Conservation (phyloP, 1,140 invertebrate species). For the Tribolium madens region DNA sequence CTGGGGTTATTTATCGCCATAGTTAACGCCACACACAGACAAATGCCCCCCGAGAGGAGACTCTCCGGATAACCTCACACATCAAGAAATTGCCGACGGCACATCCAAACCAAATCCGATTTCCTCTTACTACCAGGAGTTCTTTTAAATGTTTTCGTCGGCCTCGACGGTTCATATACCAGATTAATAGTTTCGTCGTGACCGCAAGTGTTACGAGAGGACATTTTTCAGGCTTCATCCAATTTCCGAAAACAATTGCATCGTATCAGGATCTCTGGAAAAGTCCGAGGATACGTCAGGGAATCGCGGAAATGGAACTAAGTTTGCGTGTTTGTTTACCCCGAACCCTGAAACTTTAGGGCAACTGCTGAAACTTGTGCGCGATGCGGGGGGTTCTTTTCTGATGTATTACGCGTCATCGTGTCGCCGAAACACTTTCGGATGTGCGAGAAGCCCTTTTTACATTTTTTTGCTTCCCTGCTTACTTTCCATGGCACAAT, state of each 20-base stretch:
- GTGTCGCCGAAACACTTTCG: slow-evolving; percentile 50
- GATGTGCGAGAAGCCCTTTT: slow-evolving; percentile 14
- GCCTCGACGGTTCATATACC: not conserved
- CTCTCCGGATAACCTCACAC: slow-evolving; percentile 23
- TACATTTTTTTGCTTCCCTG: slow-evolving; percentile 9
- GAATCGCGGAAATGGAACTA: slow-evolving; percentile 53
- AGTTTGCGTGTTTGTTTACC: slow-evolving; percentile 51
- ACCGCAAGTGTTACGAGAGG: slow-evolving; percentile 36
- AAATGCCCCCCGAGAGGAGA: slow-evolving; percentile 43
- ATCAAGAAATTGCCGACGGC: slow-evolving; percentile 29
- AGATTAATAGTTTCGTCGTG: slow-evolving; percentile 10
- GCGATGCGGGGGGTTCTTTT: not conserved
- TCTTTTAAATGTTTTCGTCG: slow-evolving; percentile 10
- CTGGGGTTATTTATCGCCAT: slow-evolving; percentile 48
- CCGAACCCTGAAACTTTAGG: slow-evolving; percentile 12
- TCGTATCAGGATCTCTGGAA: slow-evolving; percentile 27
- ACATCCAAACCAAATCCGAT: slow-evolving; percentile 18
- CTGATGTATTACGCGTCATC: slow-evolving; percentile 52
- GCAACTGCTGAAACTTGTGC: slow-evolving; percentile 18
- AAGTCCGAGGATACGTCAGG: slow-evolving; percentile 45
- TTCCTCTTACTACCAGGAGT: not conserved
- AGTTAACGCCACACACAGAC: slow-evolving; percentile 51
- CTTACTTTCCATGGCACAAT: not conserved
- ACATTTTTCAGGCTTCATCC: slow-evolving; percentile 62
- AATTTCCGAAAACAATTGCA: slow-evolving; percentile 63